A percentile compares a stretch with the other conserved stretches of the same genome.
phyloP scores from a whole-genome alignment of 2,113 vertebrate genomes.

The Thomomys bottae region DNA sequence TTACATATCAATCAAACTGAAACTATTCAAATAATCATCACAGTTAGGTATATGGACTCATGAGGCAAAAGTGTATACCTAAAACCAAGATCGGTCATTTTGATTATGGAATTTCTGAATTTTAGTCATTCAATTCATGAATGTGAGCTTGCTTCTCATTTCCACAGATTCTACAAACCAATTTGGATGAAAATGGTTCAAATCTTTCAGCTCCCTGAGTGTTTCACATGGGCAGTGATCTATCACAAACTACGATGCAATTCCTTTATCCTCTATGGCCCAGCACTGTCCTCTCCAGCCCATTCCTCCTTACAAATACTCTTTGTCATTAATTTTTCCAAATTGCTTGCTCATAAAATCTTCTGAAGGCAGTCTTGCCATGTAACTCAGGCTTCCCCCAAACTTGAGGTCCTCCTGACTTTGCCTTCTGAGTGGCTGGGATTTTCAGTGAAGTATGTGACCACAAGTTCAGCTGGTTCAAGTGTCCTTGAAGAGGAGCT shows the following conservation, averaged over 20 bases:
- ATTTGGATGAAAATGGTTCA: background rate
- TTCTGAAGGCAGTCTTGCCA: background rate
- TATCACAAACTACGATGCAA: background rate
- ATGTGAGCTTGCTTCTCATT: background rate
- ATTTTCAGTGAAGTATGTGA: no score
- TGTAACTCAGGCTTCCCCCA: background rate
- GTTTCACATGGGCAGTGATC: background rate
- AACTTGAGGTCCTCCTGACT: background rate
- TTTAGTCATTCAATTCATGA: conserved; percentile 14
- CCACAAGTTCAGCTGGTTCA: no score
- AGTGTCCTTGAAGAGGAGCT: background rate
- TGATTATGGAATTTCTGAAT: background rate
- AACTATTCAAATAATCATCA: background rate
- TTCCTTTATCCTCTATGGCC: background rate
- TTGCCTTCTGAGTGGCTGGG: background rate
- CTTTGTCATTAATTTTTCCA: background rate
- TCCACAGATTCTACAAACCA: background rate
- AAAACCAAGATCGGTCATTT: background rate
- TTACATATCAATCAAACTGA: conserved; percentile 5
- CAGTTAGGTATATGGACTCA: background rate
- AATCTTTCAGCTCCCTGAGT: background rate
- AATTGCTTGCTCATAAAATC: background rate
- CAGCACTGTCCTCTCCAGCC: background rate
- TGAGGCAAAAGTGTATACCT: background rate
- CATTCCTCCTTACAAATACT: background rate